A percentile compares a stretch with the other conserved stretches of the same genome.
These are phyloP conservation scores for Drosophila mimica DNA, from an alignment of 2,888 invertebrate species.

Conservation along the genomic window DNA sequence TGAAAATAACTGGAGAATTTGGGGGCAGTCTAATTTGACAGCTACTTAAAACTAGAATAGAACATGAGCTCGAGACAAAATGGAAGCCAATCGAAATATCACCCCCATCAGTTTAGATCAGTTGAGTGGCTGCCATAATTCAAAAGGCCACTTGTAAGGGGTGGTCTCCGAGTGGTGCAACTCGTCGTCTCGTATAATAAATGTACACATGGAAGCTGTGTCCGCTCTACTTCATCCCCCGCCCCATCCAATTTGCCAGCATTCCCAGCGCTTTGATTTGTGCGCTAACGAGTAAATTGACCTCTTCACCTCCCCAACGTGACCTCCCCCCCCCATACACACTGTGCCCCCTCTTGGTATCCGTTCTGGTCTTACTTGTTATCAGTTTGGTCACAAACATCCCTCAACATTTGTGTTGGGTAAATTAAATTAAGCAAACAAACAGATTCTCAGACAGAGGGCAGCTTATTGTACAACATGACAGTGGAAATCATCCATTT, in stretches of 20 bases:
- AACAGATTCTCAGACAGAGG: constrained; percentile 50
- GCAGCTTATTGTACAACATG: constrained; percentile 56
- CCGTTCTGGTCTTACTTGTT: constrained; percentile 5
- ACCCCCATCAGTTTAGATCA: not conserved
- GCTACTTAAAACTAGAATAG: constrained; percentile 42
- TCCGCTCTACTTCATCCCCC: not conserved
- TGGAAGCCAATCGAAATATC: constrained; percentile 20
- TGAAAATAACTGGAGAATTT: constrained; percentile 19
- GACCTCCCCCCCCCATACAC: not conserved
- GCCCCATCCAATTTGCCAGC: not conserved
- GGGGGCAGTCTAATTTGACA: constrained; percentile 41
- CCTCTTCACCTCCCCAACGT: constrained; percentile 33
- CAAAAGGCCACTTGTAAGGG: constrained; percentile 37
- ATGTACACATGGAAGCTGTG: not conserved
- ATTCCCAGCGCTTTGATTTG: constrained; percentile 61
- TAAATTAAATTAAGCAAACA: constrained; percentile 77
- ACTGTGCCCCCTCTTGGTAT: constrained; percentile 2
- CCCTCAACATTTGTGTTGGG: constrained; percentile 55
- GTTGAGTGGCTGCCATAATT: constrained; percentile 51
- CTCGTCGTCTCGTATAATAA: constrained; percentile 5
- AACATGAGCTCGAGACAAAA: not conserved
- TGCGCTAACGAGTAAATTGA: constrained; percentile 70
- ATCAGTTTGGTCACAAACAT: constrained; percentile 51
- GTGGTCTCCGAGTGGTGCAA: not conserved
- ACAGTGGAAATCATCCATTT: constrained; percentile 55